Percentiles rank a stretch among this genome's conserved stretches.
These are phyloP conservation scores for Callinectes sapidus DNA, from an alignment of 2,888 invertebrate genomes.

Conservation along the genomic window DNA sequence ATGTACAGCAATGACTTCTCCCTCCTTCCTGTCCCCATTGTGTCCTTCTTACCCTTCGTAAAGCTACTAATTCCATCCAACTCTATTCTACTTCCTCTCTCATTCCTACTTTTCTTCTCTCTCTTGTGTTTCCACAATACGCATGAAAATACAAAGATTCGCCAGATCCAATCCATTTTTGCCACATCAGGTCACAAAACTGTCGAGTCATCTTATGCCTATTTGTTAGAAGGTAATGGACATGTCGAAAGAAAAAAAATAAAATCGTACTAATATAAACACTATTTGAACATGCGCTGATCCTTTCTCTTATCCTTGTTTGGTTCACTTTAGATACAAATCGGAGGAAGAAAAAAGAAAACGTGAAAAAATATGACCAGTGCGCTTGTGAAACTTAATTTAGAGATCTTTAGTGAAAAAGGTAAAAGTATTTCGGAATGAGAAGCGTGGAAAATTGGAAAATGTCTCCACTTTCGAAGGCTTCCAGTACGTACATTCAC, in stretches of 20 bases:
- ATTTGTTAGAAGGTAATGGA: neutral
- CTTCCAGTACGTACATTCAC: neutral
- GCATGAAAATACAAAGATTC: neutral
- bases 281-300: neutral
- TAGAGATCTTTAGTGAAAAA: neutral
- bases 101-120: no score
- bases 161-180: neutral
- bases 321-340: neutral
- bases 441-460: neutral
- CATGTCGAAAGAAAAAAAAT: neutral
- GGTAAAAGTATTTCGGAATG: slow-evolving; percentile 11
- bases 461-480: neutral
- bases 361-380: neutral
- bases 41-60: no score
- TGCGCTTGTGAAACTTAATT: neutral
- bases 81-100: no score
- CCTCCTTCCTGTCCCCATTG: no score
- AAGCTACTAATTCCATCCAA: no score
- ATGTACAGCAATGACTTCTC: no score
- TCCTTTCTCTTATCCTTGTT: neutral
- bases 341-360: neutral
- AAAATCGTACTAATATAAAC: neutral
- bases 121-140: no score
- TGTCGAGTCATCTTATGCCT: neutral
- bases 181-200: neutral